phyloP scores from a whole-genome alignment of 1,140 invertebrate species.

The Penaeus indicus region DNA sequence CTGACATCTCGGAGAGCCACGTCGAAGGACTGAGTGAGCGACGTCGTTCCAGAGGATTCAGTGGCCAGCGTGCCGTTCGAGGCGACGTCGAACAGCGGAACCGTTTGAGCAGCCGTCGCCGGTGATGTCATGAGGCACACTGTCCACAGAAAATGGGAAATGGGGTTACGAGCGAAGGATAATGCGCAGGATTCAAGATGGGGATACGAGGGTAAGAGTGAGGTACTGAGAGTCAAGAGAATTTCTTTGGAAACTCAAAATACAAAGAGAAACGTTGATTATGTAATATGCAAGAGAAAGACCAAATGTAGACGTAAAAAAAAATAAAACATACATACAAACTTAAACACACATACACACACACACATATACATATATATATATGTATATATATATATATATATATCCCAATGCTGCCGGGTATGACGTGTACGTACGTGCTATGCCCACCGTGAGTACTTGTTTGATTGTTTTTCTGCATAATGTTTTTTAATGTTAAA shows the following conservation, averaged over 20 bases:
- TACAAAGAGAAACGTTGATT: no score
- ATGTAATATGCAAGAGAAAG: no score
- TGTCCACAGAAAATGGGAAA: not conserved
- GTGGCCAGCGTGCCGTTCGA: constrained; percentile 15
- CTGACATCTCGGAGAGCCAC: not conserved
- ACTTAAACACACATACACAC: constrained; percentile 1
- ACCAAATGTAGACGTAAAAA: not conserved
- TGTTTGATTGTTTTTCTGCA: no score
- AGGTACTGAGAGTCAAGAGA: no score
- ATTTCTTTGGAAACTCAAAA: no score
- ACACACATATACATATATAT: not conserved
- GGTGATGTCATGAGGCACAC: not conserved
- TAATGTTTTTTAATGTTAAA: no score
- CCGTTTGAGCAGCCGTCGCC: constrained; percentile 6
- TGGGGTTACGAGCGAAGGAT: no score
- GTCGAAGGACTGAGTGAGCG: not conserved
- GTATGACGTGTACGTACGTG: no score
- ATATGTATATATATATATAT: not conserved
- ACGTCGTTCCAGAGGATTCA: constrained; percentile 2
- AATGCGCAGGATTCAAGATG: no score
- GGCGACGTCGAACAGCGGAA: constrained; percentile 29
- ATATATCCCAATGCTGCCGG: not conserved
- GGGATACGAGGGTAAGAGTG: no score
- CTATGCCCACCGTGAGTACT: no score
- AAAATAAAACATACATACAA: not conserved